Evolutionary conservation across 2,888 invertebrate genomes (phyloP).

Genomic region (Athripsodes cinereus): DNA sequence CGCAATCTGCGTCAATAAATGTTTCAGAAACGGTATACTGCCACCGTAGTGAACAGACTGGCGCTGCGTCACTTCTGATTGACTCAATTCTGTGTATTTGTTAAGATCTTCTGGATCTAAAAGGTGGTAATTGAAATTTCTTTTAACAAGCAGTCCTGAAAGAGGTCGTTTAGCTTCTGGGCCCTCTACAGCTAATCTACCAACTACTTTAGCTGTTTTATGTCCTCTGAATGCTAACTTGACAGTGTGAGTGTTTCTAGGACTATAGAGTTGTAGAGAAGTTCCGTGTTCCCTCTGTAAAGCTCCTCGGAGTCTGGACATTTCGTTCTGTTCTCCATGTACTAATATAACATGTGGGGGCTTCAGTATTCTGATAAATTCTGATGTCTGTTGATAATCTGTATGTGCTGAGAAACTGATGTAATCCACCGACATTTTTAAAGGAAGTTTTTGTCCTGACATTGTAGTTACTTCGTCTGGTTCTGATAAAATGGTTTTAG

Average conservation of each 20-base stretch:
- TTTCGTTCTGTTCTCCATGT: constrained; percentile 98
- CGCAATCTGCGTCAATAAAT: constrained; percentile 72
- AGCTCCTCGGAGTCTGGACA: constrained; percentile 93
- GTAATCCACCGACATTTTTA: constrained; percentile 98
- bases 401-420: constrained; percentile 99
- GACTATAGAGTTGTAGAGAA: constrained; percentile 89
- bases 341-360: constrained; percentile 96
- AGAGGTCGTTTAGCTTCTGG: constrained; percentile 73
- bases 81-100: constrained; percentile 94
- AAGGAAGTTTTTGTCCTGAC: constrained; percentile 90
- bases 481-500: constrained; percentile 92
- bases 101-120: constrained; percentile 85
- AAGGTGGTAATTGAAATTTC: constrained; percentile 97
- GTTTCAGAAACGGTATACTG: constrained; percentile 62
- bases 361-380: constrained; percentile 89
- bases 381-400: constrained; percentile 95
- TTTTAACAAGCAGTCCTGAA: constrained; percentile 91
- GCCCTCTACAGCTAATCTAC: constrained; percentile 76
- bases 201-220: constrained; percentile 98
- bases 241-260: constrained; percentile 90
- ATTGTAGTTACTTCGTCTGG: constrained; percentile 96
- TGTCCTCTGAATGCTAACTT: constrained; percentile 94
- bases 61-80: constrained; percentile 88
- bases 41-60: constrained; percentile 86
- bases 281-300: constrained; percentile 90